These are phyloP conservation scores for Telmatherina bonti DNA, from an alignment of 2,797 vertebrate species.

Conservation along the genomic window DNA sequence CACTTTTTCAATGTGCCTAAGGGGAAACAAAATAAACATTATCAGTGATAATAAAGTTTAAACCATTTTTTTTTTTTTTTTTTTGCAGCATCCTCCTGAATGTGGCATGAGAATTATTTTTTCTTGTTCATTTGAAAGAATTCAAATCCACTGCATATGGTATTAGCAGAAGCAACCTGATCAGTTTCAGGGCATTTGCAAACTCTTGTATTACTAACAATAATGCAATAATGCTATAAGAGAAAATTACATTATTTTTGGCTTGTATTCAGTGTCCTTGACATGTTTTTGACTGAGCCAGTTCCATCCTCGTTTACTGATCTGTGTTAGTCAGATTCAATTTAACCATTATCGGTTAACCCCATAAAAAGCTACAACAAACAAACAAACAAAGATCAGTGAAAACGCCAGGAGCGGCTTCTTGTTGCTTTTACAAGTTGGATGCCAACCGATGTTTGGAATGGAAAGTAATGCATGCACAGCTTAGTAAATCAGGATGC, in stretches of 20 bases:
- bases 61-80: too few relatives aligned
- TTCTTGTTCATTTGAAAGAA: background rate
- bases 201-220: too few relatives aligned
- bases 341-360: background rate
- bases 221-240: too few relatives aligned
- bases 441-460: background rate
- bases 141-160: background rate
- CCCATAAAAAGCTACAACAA: background rate
- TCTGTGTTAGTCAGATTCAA: background rate
- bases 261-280: background rate
- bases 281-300: too few relatives aligned
- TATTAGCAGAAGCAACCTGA: background rate
- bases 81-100: background rate
- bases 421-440: constrained; percentile 5
- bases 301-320: too few relatives aligned
- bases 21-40: too few relatives aligned
- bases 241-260: background rate
- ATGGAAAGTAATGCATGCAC: constrained; percentile 10
- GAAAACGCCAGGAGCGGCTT: background rate
- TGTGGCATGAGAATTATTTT: too few relatives aligned
- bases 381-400: background rate
- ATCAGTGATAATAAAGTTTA: too few relatives aligned
- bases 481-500: background rate
- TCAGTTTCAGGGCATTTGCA: too few relatives aligned
- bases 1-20: too few relatives aligned